Conservation (phyloP, 2,113 vertebrate genomes). For the Vulpes lagopus region DNA sequence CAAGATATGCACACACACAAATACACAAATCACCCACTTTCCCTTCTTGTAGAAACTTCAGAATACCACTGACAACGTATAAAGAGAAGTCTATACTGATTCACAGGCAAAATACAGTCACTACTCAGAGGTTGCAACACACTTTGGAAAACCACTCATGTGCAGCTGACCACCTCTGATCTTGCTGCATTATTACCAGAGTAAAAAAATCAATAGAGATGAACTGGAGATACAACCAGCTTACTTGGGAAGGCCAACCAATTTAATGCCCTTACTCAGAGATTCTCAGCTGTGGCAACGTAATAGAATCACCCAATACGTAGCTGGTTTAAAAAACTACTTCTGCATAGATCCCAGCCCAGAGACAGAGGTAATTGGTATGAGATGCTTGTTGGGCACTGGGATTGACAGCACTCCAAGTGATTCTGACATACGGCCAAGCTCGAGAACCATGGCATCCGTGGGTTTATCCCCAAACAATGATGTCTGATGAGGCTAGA, state of each 20-base stretch:
- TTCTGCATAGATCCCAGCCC: not conserved
- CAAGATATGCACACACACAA: slow-evolving; percentile 64
- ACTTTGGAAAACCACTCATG: not conserved
- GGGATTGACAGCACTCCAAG: not conserved
- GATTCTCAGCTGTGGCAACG: not conserved
- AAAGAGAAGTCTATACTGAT: not conserved
- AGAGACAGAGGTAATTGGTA: not conserved
- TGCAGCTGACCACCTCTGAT: not conserved
- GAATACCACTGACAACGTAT: slow-evolving; percentile 64
- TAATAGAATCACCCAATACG: not conserved
- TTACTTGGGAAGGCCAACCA: not conserved
- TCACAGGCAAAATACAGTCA: not conserved
- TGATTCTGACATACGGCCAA: not conserved
- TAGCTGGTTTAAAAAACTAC: not conserved
- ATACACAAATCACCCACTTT: slow-evolving; percentile 71
- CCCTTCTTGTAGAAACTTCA: slow-evolving; percentile 62
- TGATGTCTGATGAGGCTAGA: not conserved
- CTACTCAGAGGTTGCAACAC: not conserved
- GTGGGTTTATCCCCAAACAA: not conserved
- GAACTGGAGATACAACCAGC: not conserved
- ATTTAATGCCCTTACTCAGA: not conserved
- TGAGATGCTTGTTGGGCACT: not conserved
- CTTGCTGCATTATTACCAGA: not conserved
- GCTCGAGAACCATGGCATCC: not conserved
- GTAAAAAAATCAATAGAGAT: slow-evolving; percentile 5